phyloP scores from a whole-genome alignment of 2,888 invertebrate genomes.

The Siphonodentalium dalli region DNA sequence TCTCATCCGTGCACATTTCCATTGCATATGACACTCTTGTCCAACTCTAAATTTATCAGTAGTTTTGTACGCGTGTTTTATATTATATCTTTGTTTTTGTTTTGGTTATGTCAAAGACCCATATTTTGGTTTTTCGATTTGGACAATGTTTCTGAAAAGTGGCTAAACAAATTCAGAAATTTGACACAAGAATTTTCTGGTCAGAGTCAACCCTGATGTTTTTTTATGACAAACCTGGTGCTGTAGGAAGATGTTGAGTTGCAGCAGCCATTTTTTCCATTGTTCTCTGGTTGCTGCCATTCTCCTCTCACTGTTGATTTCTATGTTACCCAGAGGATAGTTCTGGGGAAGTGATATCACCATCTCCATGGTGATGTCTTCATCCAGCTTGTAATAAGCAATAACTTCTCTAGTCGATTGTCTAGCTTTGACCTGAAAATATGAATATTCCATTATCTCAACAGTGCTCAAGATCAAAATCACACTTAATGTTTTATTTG shows the following conservation, averaged over 20 bases:
- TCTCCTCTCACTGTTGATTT: slow-evolving; percentile 72
- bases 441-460: too few relatives aligned
- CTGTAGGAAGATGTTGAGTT: slow-evolving; percentile 83
- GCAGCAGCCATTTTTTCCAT: slow-evolving; percentile 80
- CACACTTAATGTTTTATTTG: background rate
- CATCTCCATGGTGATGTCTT: slow-evolving; percentile 76
- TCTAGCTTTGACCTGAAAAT: slow-evolving; percentile 74
- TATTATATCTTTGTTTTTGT: too few relatives aligned
- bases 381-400: slow-evolving; percentile 77
- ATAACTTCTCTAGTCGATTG: slow-evolving; percentile 79
- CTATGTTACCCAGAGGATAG: slow-evolving; percentile 83
- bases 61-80: too few relatives aligned
- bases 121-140: too few relatives aligned
- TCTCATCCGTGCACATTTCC: too few relatives aligned
- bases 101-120: too few relatives aligned
- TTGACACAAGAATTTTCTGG: background rate
- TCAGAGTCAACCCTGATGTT: too few relatives aligned
- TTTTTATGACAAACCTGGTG: slow-evolving; percentile 80
- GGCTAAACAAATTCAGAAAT: too few relatives aligned
- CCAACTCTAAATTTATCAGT: too few relatives aligned
- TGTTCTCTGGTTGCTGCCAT: slow-evolving; percentile 75
- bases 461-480: background rate
- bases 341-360: slow-evolving; percentile 79
- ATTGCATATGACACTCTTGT: too few relatives aligned
- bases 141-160: too few relatives aligned